phyloP scores from a whole-genome alignment of 2,888 invertebrate species.

The Patella pellucida region DNA sequence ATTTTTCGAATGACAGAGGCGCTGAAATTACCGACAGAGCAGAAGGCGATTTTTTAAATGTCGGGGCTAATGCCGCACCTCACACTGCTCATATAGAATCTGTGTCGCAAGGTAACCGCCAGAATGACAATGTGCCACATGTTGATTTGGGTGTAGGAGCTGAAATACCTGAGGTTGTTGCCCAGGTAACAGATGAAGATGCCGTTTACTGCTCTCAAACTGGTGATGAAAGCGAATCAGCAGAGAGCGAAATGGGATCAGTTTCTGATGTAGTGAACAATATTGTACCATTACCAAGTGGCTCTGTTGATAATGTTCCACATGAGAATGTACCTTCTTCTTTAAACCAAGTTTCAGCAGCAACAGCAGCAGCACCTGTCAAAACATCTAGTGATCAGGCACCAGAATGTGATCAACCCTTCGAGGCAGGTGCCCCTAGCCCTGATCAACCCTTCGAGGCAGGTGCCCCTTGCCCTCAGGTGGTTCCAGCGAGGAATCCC shows the following conservation, averaged over 20 bases:
- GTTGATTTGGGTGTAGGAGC: constrained; percentile 28
- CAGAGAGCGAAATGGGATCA: constrained; percentile 6
- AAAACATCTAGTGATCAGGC: constrained; percentile 20
- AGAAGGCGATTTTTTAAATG: constrained; percentile 7
- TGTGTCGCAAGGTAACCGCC: not conserved
- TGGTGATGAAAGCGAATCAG: constrained; percentile 29
- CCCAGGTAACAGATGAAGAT: constrained; percentile 11
- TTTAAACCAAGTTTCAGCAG: too few relatives aligned
- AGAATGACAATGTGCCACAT: constrained; percentile 18
- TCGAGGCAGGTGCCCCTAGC: too few relatives aligned
- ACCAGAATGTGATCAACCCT: constrained; percentile 26
- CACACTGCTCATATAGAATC: not conserved
- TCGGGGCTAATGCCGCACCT: constrained; percentile 16
- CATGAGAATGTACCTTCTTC: too few relatives aligned
- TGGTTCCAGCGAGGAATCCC: too few relatives aligned
- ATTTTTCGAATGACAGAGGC: constrained; percentile 12
- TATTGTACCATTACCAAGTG: too few relatives aligned
- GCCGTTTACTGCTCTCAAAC: constrained; percentile 35
- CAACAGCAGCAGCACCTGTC: not conserved
- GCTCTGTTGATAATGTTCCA: too few relatives aligned
- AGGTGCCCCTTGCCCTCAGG: too few relatives aligned
- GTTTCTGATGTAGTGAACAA: too few relatives aligned
- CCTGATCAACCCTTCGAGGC: constrained; percentile 1
- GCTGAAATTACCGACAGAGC: constrained; percentile 6
- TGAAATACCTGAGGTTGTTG: constrained; percentile 24